These are phyloP conservation scores for Coendou prehensilis DNA, from an alignment of 2,797 vertebrate species.

Conservation along the genomic window DNA sequence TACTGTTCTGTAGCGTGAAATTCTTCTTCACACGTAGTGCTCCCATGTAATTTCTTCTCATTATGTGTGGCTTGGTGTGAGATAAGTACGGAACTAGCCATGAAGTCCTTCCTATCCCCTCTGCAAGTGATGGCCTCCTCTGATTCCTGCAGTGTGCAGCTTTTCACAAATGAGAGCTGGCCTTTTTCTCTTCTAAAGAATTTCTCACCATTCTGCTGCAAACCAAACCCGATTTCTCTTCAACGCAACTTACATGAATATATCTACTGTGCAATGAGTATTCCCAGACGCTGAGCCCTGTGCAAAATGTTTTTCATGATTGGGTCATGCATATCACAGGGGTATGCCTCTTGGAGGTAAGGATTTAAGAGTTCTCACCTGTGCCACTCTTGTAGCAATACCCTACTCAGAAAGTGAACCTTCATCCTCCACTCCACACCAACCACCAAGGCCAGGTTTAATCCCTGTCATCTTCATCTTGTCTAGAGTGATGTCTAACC, in stretches of 20 bases:
- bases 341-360: background rate
- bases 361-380: background rate
- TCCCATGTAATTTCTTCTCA: background rate
- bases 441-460: background rate
- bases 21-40: background rate
- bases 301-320: background rate
- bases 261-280: background rate
- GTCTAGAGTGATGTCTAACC: background rate
- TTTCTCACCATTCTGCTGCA: background rate
- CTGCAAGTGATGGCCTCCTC: background rate
- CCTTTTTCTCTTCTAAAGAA: background rate
- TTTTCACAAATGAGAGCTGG: background rate
- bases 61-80: background rate
- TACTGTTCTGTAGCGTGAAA: background rate
- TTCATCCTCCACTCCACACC: background rate
- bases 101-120: background rate
- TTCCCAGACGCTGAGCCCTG: background rate
- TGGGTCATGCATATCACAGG: background rate
- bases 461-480: too few relatives aligned
- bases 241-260: background rate
- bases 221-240: background rate
- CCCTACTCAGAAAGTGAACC: background rate
- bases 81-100: background rate
- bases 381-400: background rate
- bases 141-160: fast-evolving